Conservation (phyloP, 1,140 invertebrate genomes). For the Drosophila busckii region DNA sequence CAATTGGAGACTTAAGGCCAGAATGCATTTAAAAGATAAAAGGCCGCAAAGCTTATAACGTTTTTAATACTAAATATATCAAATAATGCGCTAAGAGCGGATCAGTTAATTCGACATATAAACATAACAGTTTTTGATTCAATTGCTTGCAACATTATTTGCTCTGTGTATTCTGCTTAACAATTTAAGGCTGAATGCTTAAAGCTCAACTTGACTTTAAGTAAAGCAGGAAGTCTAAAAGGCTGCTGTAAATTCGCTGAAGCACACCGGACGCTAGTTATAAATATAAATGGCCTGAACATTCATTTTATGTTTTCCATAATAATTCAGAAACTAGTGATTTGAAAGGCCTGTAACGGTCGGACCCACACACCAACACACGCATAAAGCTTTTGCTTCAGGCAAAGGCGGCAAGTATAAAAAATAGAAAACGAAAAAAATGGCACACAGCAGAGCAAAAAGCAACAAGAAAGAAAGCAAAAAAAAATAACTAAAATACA, state of each 20-base stretch:
- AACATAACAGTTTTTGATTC: too few relatives aligned
- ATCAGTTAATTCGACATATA: too few relatives aligned
- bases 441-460: too few relatives aligned
- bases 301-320: constrained; percentile 74
- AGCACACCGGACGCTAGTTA: constrained; percentile 63
- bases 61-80: too few relatives aligned
- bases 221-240: too few relatives aligned
- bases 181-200: constrained; percentile 37
- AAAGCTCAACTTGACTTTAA: constrained; percentile 31
- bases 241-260: constrained; percentile 69
- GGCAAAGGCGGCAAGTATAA: constrained; percentile 55
- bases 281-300: constrained; percentile 72
- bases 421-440: constrained; percentile 42
- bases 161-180: too few relatives aligned
- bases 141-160: too few relatives aligned
- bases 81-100: too few relatives aligned
- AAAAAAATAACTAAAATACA: constrained; percentile 54
- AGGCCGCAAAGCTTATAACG: too few relatives aligned
- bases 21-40: too few relatives aligned
- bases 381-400: constrained; percentile 40
- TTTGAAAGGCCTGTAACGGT: constrained; percentile 58
- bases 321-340: constrained; percentile 74
- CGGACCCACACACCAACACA: too few relatives aligned
- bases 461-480: constrained; percentile 58
- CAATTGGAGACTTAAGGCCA: too few relatives aligned